Evolutionary conservation across 2,113 vertebrate genomes (phyloP), one percentile per base, ranked within the genome.

Genomic region (Dipodomys spectabilis): DNA sequence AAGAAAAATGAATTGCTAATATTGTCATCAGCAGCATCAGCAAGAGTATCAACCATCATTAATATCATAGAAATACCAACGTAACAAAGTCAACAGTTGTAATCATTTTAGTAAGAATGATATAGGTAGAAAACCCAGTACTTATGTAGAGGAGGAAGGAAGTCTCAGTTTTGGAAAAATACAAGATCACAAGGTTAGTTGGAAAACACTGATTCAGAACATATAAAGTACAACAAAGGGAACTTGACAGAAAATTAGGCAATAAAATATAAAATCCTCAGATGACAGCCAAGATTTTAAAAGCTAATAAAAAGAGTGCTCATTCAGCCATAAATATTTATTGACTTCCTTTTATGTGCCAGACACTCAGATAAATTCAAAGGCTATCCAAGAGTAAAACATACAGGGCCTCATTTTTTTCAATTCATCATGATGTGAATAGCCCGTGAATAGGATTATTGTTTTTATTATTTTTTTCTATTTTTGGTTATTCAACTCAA

Each of bases 311-410:
- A 62, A 83, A 90, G 23, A 83, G 67, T 44, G 32, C 12, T 75
- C 22, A 62, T 90, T 82, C 32, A 75, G 64, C 27, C 65, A 85
- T 39, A 95, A 86, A 83, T 86, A 68, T 74, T 88, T 93, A 94
- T 23, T 91, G 68, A 62, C 60, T 67, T 89, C 35, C 49, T 82
- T 92, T 92, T 49, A 19, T 44, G 13, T 35, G 57, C 15, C 30
- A 80, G 25, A 7, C 25, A 92, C 32, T 75, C 49, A 81, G 53
- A 45, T 64, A 64, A 90, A 72, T 64, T 79, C 65, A 7, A 39
- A 90, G 25, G 23, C 57, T 73, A 0, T 10, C 39, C 12, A 78
- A 85, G 32, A 89, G 19, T 35, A 28, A 32, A 82, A 28, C 12
- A 35, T 16, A 72, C 7, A 35, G 10, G 45, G 35, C 23, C 25